Percentiles rank a stretch among this genome's conserved stretches.
Conservation (phyloP, 2,888 invertebrate genomes). For the Lomographa bimaculata region DNA sequence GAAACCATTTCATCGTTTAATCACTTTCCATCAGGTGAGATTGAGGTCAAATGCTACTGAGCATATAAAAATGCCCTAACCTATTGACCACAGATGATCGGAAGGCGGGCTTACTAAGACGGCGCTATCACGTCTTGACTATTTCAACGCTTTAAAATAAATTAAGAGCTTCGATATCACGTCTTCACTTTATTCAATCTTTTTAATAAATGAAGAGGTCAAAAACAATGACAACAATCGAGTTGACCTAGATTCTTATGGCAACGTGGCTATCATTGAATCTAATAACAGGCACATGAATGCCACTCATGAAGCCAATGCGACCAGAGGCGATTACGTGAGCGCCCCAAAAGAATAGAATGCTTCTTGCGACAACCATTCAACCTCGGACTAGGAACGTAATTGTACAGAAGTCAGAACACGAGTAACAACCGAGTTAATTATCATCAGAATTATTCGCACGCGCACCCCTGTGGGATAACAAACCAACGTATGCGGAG, state of each 20-base stretch:
- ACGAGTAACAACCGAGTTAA: constrained; percentile 51
- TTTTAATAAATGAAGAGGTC: constrained; percentile 5
- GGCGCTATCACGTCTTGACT: no score
- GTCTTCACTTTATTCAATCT: no score
- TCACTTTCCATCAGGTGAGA: no score
- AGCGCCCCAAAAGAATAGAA: constrained; percentile 64
- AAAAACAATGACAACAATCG: constrained; percentile 31
- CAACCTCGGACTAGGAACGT: constrained; percentile 54
- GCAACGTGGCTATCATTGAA: constrained; percentile 39
- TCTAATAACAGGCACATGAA: constrained; percentile 45
- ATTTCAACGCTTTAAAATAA: no score
- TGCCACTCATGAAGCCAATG: constrained; percentile 48
- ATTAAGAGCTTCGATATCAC: no score
- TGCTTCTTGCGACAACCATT: constrained; percentile 64
- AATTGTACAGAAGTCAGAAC: constrained; percentile 60
- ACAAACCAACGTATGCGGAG: constrained; percentile 34
- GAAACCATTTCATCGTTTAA: no score
- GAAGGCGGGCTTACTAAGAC: no score
- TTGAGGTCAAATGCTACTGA: no score
- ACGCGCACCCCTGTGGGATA: constrained; percentile 55
- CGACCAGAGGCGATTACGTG: constrained; percentile 57
- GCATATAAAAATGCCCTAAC: no score
- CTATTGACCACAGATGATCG: no score
- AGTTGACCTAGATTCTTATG: constrained; percentile 56
- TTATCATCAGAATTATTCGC: constrained; percentile 61